Evolutionary conservation across 2,113 vertebrate genomes (phyloP).

Genomic region (Tragelaphus scriptus): DNA sequence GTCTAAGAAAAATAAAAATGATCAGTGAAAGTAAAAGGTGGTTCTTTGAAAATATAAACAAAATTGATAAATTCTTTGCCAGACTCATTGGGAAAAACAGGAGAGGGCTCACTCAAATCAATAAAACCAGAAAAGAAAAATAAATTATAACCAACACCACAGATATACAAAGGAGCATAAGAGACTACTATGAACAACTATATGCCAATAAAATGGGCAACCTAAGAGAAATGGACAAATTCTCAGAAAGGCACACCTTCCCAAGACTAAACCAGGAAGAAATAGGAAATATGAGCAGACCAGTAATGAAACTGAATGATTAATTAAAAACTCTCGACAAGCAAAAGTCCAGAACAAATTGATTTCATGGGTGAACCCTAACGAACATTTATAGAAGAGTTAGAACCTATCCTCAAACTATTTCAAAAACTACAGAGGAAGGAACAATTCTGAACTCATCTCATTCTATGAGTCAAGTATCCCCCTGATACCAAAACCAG

Average conservation of each 20-base stretch:
- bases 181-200: neutral
- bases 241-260: neutral
- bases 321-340: neutral
- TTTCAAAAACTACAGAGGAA: neutral
- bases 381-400: neutral
- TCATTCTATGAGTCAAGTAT: neutral
- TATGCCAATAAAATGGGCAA: neutral
- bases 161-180: neutral
- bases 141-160: neutral
- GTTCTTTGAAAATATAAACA: neutral
- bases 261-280: neutral
- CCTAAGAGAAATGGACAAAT: neutral
- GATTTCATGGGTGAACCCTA: neutral
- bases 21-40: neutral
- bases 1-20: neutral
- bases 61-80: neutral
- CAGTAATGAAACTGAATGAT: neutral
- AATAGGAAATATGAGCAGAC: neutral
- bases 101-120: neutral
- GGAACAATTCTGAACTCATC: neutral
- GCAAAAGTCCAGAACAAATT: neutral
- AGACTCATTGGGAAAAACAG: neutral
- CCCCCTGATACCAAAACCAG: neutral
- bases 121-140: neutral
- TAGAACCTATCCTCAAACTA: neutral